Percentiles rank a stretch among this genome's conserved stretches.
Conservation (phyloP, 2,797 vertebrate genomes). For the Galaxias olidus region DNA sequence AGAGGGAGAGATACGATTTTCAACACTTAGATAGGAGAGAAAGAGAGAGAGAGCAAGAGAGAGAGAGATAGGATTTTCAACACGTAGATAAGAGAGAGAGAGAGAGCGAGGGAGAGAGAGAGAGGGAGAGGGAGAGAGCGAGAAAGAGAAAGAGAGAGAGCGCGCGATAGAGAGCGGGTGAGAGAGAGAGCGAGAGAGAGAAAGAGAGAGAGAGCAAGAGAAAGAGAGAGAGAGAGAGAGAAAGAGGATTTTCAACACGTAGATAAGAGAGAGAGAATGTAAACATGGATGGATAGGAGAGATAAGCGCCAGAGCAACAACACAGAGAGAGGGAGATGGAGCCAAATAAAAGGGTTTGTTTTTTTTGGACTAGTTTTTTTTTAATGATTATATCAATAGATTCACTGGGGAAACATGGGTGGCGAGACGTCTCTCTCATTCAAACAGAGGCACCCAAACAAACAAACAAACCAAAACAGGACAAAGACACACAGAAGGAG, state of each 20-base stretch:
- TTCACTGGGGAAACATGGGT: too few species aligned
- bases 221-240: not conserved
- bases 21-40: not conserved
- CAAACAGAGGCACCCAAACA: too few species aligned
- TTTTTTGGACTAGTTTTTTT: too few species aligned
- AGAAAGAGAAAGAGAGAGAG: slow-evolving; percentile 4
- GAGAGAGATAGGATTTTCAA: not conserved
- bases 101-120: not conserved
- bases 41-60: not conserved
- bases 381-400: too few species aligned
- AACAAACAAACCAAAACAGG: not conserved
- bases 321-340: not conserved
- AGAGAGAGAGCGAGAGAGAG: not conserved
- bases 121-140: not conserved
- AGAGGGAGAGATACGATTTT: not conserved
- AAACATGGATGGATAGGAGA: not conserved
- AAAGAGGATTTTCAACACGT: not conserved
- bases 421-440: too few species aligned
- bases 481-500: not conserved
- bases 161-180: too few species aligned
- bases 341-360: too few species aligned
- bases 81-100: slow-evolving; percentile 13
- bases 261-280: slow-evolving; percentile 16
- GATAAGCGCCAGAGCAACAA: not conserved
- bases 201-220: not conserved